Evolutionary conservation across 2,888 invertebrate genomes (phyloP), one percentile per base, ranked within the genome.

Genomic region (Tetragonisca angustula): DNA sequence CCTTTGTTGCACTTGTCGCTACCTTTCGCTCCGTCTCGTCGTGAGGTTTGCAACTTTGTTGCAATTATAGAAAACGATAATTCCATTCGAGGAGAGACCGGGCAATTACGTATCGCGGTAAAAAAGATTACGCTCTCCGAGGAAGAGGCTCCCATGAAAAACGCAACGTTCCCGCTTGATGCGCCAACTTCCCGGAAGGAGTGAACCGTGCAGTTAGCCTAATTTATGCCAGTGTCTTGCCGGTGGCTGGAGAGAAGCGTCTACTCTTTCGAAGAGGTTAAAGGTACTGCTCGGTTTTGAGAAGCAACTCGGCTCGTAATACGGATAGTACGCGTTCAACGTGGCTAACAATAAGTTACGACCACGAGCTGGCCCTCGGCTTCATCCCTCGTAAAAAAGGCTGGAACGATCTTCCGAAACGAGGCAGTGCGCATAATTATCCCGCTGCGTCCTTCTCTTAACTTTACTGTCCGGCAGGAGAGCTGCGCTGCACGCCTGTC

Each of bases 371-470:
- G 85, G 85, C 79, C 86, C 81, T 61, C 62, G 86, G 81, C 88
- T 90, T 90, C 88, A 90, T 90, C 89, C 88, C 87, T 90, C 90
- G 89, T 90, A 90, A 90, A 90, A 90, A 90, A 84, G 61, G 49
- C 79, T 61, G 82, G 83, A 84, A 88, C 88, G 76, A 85, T 83
- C 88, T 89, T 88, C 88, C 88, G 85, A 88, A 88, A 89, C 87
- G 88, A 85, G 89, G 86, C 85, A 85, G 81, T 68, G 83, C 82
- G 88, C 88, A 89, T 90, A 89, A 90, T 90, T 90, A 89, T 90
- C 86, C 87, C 83, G 78, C 85, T 11, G 77, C 89, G 85, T 88
- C 88, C 88, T 86, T 73, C 87, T 83, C 86, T 86, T 81, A 86
- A 88, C 83, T 90, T 90, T 89, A 89, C 83, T 87, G 86, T 88